Percentiles rank a stretch among this genome's conserved stretches.
Evolutionary conservation across 1,140 invertebrate genomes (phyloP).

Genomic region (Stegodyphus mimosarum): DNA sequence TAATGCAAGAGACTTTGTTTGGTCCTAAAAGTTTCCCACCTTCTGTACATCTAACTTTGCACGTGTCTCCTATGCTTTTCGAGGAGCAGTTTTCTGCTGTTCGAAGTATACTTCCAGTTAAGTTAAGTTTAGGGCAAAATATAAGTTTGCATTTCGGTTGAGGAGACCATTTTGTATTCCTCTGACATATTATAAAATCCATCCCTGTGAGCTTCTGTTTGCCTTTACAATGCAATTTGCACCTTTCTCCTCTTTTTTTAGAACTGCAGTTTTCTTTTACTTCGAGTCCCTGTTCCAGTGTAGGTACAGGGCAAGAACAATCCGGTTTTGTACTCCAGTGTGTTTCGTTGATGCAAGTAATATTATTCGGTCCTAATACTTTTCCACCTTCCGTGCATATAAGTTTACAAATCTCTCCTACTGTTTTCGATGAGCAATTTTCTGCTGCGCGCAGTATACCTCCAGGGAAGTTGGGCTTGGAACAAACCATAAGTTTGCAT

Average conservation of each 20-base stretch:
- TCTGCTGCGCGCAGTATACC: not conserved
- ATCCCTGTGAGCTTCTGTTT: too few relatives aligned
- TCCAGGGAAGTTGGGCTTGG: too few relatives aligned
- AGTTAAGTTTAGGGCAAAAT: not conserved
- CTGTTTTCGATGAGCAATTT: not conserved
- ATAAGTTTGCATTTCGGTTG: not conserved
- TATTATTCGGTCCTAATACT: not conserved
- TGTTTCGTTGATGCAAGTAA: not conserved
- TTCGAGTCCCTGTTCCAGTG: not conserved
- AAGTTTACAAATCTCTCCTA: not conserved
- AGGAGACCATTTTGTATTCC: not conserved
- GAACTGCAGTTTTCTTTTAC: not conserved
- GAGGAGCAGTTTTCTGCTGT: constrained; percentile 5
- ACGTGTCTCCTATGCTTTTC: not conserved
- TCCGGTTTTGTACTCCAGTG: not conserved
- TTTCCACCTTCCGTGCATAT: not conserved
- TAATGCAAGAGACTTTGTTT: not conserved
- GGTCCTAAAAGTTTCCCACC: not conserved
- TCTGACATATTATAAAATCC: not conserved
- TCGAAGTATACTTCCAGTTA: not conserved
- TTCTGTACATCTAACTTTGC: not conserved
- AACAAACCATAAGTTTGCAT: not conserved
- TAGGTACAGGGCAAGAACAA: not conserved
- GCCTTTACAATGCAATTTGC: not conserved
- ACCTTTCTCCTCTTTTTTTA: not conserved